phyloP scores from a whole-genome alignment of 2,113 vertebrate genomes.

The Peromyscus californicus region DNA sequence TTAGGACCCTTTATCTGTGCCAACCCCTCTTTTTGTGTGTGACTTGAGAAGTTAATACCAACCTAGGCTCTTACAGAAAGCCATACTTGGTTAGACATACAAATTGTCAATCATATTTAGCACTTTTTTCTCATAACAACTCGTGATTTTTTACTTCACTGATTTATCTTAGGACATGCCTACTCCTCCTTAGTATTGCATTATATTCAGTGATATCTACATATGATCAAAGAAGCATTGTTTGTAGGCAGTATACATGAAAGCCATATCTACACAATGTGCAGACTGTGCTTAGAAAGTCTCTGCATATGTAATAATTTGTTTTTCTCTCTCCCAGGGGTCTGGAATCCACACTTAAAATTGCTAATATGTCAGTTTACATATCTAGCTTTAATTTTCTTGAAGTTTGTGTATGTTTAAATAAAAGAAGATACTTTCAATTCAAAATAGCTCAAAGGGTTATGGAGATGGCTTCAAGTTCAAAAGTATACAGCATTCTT shows the following conservation, averaged over 20 bases:
- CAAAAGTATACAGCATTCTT: background rate
- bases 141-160: conserved; percentile 2
- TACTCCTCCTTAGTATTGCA: background rate
- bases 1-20: no score
- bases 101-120: background rate
- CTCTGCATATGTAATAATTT: conserved; percentile 17
- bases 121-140: background rate
- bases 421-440: background rate
- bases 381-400: background rate
- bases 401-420: background rate
- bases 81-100: background rate
- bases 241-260: background rate
- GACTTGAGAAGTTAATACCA: background rate
- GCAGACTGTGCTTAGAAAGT: background rate
- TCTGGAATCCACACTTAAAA: background rate
- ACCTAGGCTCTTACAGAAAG: background rate
- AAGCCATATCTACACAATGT: background rate
- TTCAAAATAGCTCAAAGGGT: background rate
- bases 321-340: background rate
- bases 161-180: background rate
- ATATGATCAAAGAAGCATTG: background rate
- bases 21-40: background rate
- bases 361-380: background rate
- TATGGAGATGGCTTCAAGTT: background rate
- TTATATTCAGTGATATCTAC: background rate